Evolutionary conservation across 92 coral and sea anemone species (phyloP).

Genomic region (Zoanthus solanderi): DNA sequence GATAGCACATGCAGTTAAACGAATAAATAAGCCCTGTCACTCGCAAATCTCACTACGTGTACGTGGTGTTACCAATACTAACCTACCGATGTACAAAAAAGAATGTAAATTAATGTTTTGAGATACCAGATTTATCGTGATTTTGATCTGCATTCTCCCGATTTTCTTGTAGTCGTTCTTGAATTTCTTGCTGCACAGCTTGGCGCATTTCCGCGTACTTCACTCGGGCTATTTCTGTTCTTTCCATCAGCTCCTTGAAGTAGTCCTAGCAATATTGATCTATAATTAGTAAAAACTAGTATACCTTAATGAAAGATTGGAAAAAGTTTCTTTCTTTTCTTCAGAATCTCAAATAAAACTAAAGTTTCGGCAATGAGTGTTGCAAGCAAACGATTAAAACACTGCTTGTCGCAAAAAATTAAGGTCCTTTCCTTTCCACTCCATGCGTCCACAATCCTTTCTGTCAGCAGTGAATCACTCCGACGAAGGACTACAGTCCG

Average conservation of each 20-base stretch:
- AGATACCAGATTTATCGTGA: slow-evolving; percentile 11
- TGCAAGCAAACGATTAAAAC: no score
- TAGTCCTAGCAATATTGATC: slow-evolving; percentile 63
- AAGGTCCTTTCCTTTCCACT: no score
- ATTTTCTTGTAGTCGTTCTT: slow-evolving; percentile 12
- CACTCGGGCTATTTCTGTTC: slow-evolving; percentile 79
- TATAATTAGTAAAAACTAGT: no score
- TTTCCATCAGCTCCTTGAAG: slow-evolving; percentile 81
- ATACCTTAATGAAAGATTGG: no score
- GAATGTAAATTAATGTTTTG: not conserved
- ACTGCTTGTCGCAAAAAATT: no score
- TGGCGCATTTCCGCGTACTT: slow-evolving; percentile 82
- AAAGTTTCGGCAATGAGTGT: no score
- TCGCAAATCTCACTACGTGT: not conserved
- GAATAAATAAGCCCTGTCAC: not conserved
- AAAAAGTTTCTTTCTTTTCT: no score
- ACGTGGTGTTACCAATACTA: not conserved
- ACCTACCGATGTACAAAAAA: not conserved
- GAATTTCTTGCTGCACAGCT: slow-evolving; percentile 40
- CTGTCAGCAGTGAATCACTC: no score
- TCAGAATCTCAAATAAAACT: no score
- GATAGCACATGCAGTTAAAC: not conserved
- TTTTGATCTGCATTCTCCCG: not conserved
- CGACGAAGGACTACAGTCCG: no score
- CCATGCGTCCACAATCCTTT: no score